These are phyloP conservation scores for Hipposideros larvatus DNA, from an alignment of 2,797 vertebrate species.

Conservation along the genomic window DNA sequence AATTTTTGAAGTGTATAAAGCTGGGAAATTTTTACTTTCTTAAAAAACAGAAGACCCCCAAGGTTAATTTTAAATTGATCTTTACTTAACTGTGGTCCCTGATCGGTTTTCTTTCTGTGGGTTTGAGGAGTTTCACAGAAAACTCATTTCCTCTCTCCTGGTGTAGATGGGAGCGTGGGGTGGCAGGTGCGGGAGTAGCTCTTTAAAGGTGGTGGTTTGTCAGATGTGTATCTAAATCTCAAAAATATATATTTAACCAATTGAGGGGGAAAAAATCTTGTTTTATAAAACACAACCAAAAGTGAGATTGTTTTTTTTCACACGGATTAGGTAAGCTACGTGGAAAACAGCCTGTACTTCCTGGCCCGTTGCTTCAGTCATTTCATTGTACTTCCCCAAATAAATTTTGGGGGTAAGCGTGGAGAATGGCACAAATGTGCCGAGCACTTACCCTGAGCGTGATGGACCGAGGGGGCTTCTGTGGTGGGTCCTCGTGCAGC, in stretches of 20 bases:
- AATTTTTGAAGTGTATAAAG: conserved; percentile 39
- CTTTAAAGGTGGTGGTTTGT: background rate
- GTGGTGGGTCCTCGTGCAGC: conserved; percentile 97
- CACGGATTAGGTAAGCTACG: background rate
- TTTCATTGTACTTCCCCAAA: background rate
- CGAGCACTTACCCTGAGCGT: conserved; percentile 93
- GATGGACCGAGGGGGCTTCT: conserved; percentile 98
- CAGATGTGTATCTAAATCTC: conserved; percentile 35
- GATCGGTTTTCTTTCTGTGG: conserved; percentile 58
- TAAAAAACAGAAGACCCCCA: conserved; percentile 53
- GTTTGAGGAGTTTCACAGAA: conserved; percentile 69
- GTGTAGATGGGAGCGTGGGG: background rate
- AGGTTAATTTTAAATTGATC: conserved; percentile 75
- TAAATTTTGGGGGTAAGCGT: background rate
- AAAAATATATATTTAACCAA: conserved; percentile 1
- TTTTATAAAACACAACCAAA: background rate
- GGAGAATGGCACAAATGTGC: background rate
- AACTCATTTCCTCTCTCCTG: conserved; percentile 59
- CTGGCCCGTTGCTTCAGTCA: background rate
- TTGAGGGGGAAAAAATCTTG: background rate
- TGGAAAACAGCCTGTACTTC: background rate
- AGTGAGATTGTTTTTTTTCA: conserved; percentile 1
- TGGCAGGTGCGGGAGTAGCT: background rate
- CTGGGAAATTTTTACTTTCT: conserved; percentile 5
- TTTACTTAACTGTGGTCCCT: conserved; percentile 58